Evolutionary conservation across 2,797 vertebrate genomes (phyloP).

Genomic region (Clarias fuscus): DNA sequence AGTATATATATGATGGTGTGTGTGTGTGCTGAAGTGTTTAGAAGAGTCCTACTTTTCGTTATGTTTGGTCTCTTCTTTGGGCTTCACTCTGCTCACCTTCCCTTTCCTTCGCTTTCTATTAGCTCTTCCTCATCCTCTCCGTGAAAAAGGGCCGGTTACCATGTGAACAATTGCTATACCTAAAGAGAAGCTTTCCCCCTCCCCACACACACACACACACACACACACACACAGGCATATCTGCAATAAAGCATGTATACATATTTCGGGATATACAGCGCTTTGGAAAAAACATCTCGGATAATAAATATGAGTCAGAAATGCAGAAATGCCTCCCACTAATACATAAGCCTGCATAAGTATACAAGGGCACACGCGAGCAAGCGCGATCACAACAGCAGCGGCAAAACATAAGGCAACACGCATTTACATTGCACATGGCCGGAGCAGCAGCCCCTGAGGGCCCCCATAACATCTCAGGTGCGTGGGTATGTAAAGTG

Average conservation of each 20-base stretch:
- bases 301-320: conserved; percentile 19
- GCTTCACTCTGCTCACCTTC: conserved; percentile 22
- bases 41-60: background rate
- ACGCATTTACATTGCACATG: conserved; percentile 33
- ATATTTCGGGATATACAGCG: conserved; percentile 14
- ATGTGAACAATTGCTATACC: conserved; percentile 70
- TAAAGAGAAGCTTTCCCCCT: conserved; percentile 54
- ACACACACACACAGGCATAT: conserved; percentile 19
- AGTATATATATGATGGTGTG: background rate
- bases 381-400: background rate
- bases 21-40: background rate
- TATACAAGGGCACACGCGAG: background rate
- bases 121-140: conserved; percentile 28
- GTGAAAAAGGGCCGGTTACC: conserved; percentile 65
- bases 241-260: conserved; percentile 19
- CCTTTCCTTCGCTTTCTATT: conserved; percentile 28
- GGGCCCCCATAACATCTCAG: conserved; percentile 43
- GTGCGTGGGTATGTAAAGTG: conserved; percentile 48
- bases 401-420: conserved; percentile 5
- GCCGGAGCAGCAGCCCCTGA: conserved; percentile 17
- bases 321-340: conserved; percentile 17
- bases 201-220: too few relatives aligned
- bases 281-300: background rate
- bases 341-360: conserved; percentile 21
- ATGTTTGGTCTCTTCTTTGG: background rate